Conservation (phyloP, 2,888 invertebrate genomes). For the Venusia cambrica region DNA sequence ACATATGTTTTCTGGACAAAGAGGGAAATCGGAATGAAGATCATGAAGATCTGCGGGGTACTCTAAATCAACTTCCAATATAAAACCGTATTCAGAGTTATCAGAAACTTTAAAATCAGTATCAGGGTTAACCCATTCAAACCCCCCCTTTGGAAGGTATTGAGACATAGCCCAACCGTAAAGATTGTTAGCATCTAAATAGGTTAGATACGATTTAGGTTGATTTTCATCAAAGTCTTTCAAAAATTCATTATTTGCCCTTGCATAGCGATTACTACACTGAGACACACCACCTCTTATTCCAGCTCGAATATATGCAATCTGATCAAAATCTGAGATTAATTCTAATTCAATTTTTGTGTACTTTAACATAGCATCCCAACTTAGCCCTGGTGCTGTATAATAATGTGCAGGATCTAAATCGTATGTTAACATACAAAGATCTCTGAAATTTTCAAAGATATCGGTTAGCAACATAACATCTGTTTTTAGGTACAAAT, state of each 20-base stretch:
- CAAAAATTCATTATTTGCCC: conserved; percentile 42
- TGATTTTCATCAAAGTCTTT: neutral
- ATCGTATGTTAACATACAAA: conserved; percentile 33
- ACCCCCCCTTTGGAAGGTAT: neutral
- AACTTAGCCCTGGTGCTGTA: conserved; percentile 26
- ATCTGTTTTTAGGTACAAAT: conserved; percentile 41
- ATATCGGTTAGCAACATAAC: conserved; percentile 40
- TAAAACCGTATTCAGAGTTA: conserved; percentile 9
- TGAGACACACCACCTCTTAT: conserved; percentile 28
- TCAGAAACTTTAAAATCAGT: neutral
- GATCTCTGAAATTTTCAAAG: conserved; percentile 43
- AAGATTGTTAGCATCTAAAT: conserved; percentile 1
- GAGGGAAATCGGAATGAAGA: conserved; percentile 19
- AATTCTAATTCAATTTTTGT: conserved; percentile 27
- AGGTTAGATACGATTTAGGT: neutral
- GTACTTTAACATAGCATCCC: conserved; percentile 33
- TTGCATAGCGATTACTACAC: conserved; percentile 33
- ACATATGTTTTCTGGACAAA: conserved; percentile 21
- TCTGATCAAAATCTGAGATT: conserved; percentile 28
- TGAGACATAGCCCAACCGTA: conserved; percentile 1
- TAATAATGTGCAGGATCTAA: conserved; percentile 13
- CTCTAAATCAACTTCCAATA: conserved; percentile 27
- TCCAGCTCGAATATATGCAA: conserved; percentile 25
- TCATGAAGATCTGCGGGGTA: conserved; percentile 27
- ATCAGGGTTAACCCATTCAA: conserved; percentile 1